Conservation (phyloP, 2,113 vertebrate genomes). For the Haliaeetus leucogaster region DNA sequence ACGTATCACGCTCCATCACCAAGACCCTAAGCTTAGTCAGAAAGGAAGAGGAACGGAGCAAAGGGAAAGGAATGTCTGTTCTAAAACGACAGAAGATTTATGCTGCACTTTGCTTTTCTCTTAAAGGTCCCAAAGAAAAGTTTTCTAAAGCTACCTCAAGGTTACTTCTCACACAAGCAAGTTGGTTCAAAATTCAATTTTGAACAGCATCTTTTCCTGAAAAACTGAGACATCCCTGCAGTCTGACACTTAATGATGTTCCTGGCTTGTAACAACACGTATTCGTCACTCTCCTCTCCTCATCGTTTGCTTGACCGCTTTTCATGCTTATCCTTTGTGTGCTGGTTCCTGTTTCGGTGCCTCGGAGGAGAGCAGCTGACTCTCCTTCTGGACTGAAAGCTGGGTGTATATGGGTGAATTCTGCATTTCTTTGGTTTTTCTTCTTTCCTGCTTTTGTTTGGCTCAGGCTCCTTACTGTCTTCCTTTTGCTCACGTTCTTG, state of each 20-base stretch:
- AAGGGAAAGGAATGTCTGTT: not conserved
- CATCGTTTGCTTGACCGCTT: slow-evolving; percentile 54
- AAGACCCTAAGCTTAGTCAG: not conserved
- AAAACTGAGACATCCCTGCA: not conserved
- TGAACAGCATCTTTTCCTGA: not conserved
- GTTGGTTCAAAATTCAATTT: not conserved
- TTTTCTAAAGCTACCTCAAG: not conserved
- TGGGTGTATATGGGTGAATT: slow-evolving; percentile 69
- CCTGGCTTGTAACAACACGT: not conserved
- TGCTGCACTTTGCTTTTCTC: not conserved
- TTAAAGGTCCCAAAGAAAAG: slow-evolving; percentile 1
- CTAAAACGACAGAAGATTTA: not conserved
- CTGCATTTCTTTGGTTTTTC: slow-evolving; percentile 68
- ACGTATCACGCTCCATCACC: not conserved
- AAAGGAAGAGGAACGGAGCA: not conserved
- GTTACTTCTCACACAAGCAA: slow-evolving; percentile 9
- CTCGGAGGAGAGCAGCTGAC: slow-evolving; percentile 65
- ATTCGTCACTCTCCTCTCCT: not conserved
- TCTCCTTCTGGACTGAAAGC: slow-evolving; percentile 57
- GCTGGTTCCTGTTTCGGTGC: slow-evolving; percentile 57
- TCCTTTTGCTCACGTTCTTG: slow-evolving; percentile 67
- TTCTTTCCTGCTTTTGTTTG: slow-evolving; percentile 69
- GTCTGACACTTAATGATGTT: not conserved
- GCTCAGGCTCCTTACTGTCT: slow-evolving; percentile 55
- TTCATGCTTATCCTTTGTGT: slow-evolving; percentile 66